Conservation (phyloP, 2,113 vertebrate species). For the Ochotona curzoniae region DNA sequence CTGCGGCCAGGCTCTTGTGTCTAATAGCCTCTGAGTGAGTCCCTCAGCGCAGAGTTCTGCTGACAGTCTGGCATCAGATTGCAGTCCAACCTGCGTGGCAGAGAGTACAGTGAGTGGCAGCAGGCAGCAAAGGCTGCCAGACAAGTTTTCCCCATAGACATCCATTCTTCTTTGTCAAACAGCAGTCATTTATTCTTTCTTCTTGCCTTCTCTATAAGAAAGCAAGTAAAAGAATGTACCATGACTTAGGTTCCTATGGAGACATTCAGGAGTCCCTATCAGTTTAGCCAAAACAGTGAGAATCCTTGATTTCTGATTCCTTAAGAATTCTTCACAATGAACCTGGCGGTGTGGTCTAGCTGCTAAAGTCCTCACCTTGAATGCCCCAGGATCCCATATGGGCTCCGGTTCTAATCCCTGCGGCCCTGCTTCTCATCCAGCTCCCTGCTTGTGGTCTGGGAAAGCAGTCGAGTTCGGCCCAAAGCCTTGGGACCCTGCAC, state of each 20-base stretch:
- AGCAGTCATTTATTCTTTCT: not conserved
- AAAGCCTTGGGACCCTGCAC: too few relatives aligned
- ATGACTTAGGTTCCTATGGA: not conserved
- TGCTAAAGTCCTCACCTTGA: too few relatives aligned
- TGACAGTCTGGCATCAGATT: not conserved
- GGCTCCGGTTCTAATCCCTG: too few relatives aligned
- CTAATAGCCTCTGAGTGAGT: not conserved
- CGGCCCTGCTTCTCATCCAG: too few relatives aligned
- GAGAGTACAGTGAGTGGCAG: not conserved
- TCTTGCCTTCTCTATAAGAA: not conserved
- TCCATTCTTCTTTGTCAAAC: not conserved
- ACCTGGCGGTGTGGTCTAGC: too few relatives aligned
- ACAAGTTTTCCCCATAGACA: not conserved
- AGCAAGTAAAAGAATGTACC: not conserved
- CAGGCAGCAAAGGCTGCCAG: not conserved
- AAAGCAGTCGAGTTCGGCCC: too few relatives aligned
- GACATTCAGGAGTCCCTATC: not conserved
- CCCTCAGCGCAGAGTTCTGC: not conserved
- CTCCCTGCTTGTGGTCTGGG: too few relatives aligned
- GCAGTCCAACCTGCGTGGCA: not conserved
- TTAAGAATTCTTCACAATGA: not conserved
- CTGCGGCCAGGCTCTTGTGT: not conserved
- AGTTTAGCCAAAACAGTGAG: not conserved
- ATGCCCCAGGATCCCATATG: too few relatives aligned
- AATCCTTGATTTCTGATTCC: not conserved